A percentile compares a stretch with the other conserved stretches of the same genome.
These are phyloP conservation scores for human DNA, from an alignment of 2,113 vertebrate genomes.

Conservation along the genomic window DNA sequence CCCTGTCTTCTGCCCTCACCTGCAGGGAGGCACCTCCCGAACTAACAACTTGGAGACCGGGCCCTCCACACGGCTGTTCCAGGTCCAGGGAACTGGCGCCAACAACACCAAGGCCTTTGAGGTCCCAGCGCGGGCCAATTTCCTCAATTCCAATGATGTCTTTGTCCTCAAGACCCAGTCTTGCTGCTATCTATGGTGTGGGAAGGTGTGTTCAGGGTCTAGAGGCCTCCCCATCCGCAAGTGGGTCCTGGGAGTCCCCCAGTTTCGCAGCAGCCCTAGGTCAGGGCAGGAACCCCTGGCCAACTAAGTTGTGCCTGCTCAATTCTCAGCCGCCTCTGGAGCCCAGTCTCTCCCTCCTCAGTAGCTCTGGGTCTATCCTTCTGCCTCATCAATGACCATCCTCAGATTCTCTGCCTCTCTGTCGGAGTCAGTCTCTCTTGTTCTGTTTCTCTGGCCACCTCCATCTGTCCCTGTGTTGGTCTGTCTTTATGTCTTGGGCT, in stretches of 20 bases:
- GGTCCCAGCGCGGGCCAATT: constrained; percentile 81
- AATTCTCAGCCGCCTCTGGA: neutral
- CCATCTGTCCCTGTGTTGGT: neutral
- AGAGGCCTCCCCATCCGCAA: fast-evolving
- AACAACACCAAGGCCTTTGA: constrained; percentile 92
- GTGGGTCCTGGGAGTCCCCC: neutral
- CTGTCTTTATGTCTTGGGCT: neutral
- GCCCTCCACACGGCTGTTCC: constrained; percentile 86
- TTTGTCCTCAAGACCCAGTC: constrained; percentile 89
- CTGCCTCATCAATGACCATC: neutral
- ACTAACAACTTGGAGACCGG: constrained; percentile 19
- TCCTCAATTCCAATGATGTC: constrained; percentile 93
- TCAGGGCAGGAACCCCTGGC: neutral
- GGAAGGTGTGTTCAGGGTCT: constrained; percentile 84
- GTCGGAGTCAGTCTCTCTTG: neutral
- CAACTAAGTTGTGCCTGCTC: fast-evolving
- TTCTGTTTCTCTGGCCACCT: neutral
- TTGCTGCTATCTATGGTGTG: constrained; percentile 92
- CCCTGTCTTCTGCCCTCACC: neutral
- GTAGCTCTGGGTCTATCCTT: too few relatives aligned
- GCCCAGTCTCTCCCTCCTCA: neutral
- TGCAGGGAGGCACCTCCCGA: constrained; percentile 87
- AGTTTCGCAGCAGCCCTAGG: neutral
- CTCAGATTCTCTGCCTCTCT: neutral
- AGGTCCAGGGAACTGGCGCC: constrained; percentile 86